Percentiles rank a stretch among this genome's conserved stretches.
phyloP scores from a whole-genome alignment of 2,888 invertebrate species.

The Malacosoma neustria region DNA sequence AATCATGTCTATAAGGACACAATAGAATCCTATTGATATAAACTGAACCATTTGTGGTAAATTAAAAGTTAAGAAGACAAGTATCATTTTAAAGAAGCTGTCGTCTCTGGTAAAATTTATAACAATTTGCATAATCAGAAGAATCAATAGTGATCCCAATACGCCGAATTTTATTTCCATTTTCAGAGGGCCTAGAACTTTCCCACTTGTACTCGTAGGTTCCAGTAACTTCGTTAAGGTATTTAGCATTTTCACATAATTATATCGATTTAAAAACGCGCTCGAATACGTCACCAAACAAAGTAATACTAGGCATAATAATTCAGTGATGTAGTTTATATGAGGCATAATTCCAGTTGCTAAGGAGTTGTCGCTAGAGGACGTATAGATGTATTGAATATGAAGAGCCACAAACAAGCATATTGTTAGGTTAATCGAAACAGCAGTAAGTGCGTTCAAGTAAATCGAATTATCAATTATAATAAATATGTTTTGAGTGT shows the following conservation, averaged over 20 bases:
- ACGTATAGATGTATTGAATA: conserved; percentile 24
- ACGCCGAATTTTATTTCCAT: conserved; percentile 26
- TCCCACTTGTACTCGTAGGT: conserved; percentile 17
- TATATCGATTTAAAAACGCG: conserved; percentile 31
- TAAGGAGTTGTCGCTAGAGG: conserved; percentile 24
- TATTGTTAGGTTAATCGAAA: conserved; percentile 26
- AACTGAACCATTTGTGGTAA: conserved; percentile 49
- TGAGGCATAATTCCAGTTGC: conserved; percentile 36
- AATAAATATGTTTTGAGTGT: conserved; percentile 19
- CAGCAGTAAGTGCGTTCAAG: conserved; percentile 33
- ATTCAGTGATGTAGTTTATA: conserved; percentile 46
- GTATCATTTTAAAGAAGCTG: conserved; percentile 40
- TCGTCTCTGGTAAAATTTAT: conserved; percentile 38
- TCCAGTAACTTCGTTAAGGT: conserved; percentile 27
- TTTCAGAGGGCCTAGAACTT: conserved; percentile 23
- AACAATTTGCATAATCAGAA: conserved; percentile 25
- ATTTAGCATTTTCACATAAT: conserved; percentile 41
- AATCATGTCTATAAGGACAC: conserved; percentile 33
- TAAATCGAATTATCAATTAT: conserved; percentile 38
- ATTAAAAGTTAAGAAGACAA: conserved; percentile 37
- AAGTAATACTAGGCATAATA: conserved; percentile 24
- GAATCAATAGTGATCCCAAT: conserved; percentile 17
- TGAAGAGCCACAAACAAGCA: conserved; percentile 32
- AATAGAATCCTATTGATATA: conserved; percentile 33
- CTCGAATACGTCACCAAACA: conserved; percentile 32